Conservation (phyloP, 2,888 invertebrate species). For the Apodemia mormo region DNA sequence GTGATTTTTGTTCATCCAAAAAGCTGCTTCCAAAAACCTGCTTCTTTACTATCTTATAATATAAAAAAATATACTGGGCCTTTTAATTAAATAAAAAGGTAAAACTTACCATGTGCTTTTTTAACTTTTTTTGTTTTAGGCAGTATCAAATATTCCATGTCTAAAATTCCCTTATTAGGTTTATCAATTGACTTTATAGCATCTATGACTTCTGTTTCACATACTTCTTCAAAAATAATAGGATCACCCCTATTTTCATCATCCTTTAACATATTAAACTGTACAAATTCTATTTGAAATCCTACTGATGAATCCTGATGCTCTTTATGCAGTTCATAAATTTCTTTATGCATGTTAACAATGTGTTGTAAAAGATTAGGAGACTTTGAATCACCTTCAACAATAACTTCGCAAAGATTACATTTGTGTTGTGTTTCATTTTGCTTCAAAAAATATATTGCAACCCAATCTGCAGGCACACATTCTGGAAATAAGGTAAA, state of each 20-base stretch:
- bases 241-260: conserved; percentile 52
- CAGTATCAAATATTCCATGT: conserved; percentile 54
- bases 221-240: conserved; percentile 57
- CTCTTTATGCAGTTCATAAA: conserved; percentile 66
- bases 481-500: conserved; percentile 24
- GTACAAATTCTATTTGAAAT: conserved; percentile 69
- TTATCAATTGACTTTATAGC: conserved; percentile 32
- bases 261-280: conserved; percentile 60
- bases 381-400: conserved; percentile 51
- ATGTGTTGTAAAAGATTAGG: conserved; percentile 55
- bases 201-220: conserved; percentile 48
- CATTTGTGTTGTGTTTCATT: conserved; percentile 50
- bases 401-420: conserved; percentile 57
- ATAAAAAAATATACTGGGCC: too few species aligned
- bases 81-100: too few species aligned
- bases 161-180: conserved; percentile 41
- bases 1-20: too few species aligned
- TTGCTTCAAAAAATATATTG: conserved; percentile 58
- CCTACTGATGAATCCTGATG: conserved; percentile 61
- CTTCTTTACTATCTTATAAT: too few species aligned
- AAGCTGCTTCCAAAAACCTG: too few species aligned
- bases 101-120: conserved; percentile 33
- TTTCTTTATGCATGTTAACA: conserved; percentile 54
- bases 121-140: conserved; percentile 43
- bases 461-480: conserved; percentile 59